Evolutionary conservation across 2,888 invertebrate genomes (phyloP).

Genomic region (Buathra laborator): DNA sequence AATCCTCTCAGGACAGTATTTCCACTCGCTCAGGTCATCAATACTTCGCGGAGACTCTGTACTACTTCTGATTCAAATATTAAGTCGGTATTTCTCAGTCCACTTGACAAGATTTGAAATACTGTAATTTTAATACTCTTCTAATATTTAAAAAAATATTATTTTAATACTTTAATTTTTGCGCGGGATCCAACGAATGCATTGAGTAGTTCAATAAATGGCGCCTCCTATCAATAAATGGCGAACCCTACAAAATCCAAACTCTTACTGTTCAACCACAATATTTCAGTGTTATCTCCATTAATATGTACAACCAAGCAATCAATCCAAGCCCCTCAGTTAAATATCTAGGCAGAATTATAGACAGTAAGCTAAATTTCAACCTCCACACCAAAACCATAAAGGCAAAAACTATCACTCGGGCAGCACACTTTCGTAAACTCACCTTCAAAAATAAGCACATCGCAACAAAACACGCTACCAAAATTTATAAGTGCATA

Average conservation of each 20-base stretch:
- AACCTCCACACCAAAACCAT: constrained; percentile 24
- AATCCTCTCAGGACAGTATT: neutral
- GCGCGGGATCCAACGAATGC: neutral
- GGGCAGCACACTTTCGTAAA: constrained; percentile 13
- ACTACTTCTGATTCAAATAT: neutral
- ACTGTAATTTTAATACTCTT: constrained; percentile 17
- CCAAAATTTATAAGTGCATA: constrained; percentile 10
- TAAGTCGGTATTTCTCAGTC: constrained; percentile 14
- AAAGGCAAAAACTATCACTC: neutral
- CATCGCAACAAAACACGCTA: neutral
- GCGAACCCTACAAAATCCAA: constrained; percentile 36
- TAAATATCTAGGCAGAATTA: constrained; percentile 5
- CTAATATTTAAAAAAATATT: constrained; percentile 21
- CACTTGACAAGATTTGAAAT: neutral
- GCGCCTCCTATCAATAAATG: constrained; percentile 33
- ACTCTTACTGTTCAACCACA: neutral
- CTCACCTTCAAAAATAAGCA: constrained; percentile 33
- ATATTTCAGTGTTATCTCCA: neutral
- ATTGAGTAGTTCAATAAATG: neutral
- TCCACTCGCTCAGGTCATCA: constrained; percentile 2
- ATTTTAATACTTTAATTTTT: constrained; percentile 6
- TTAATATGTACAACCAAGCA: neutral
- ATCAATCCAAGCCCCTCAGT: neutral
- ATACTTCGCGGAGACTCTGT: constrained; percentile 5
- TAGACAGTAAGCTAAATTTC: constrained; percentile 11